Evolutionary conservation across 2,797 vertebrate genomes (phyloP), one percentile per base, ranked within the genome.

Genomic region (Ciconia nigra): DNA sequence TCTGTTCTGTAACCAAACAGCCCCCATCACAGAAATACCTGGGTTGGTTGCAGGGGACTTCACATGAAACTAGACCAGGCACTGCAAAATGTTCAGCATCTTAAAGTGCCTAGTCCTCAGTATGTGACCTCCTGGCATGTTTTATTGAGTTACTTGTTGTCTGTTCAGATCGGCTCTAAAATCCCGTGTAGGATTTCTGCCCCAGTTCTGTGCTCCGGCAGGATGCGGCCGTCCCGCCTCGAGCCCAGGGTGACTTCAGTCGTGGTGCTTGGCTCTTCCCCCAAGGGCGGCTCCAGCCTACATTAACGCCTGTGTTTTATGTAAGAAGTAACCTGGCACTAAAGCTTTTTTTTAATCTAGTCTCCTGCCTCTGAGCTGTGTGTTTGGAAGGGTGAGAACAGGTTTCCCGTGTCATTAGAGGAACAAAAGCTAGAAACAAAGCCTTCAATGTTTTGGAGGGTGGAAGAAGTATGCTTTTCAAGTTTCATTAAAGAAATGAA

Each of bases 351-450:
- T 44, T 59, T 28, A 9, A 15, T 62, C 13, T 19, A 0, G 39
- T 39, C 79, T 83, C 14, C 69, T 83, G 72, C 72, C 72, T 63
- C 61, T 21, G 31, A 65, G 81, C 59, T 15, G 4, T 13, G 61
- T 20, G 11, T 83, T 87, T 39, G 52, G 35, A 47, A 77, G 65
- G 52, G 41, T 74, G 89, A 86, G 87, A 88, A 81, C 85, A 61
- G 83, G 69, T 73, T 96, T 90, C 25, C 28, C 5, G 0, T 77
- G 72, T 83, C 90, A 37, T 59, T 41, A 81, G 31, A 67, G 35
- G 52, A 93, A 77, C 59, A 94, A 83, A 91, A 91, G 44, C 74
- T 24, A 13, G 9, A 70, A 59, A 80, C 69, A 82, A 95, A 91
- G 57, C 63, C 49, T 52, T 42, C 5, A 1, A 3, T 55, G 58